Evolutionary conservation across 2,797 vertebrate species (phyloP).

Genomic region (Stomatorhinus walkeri): DNA sequence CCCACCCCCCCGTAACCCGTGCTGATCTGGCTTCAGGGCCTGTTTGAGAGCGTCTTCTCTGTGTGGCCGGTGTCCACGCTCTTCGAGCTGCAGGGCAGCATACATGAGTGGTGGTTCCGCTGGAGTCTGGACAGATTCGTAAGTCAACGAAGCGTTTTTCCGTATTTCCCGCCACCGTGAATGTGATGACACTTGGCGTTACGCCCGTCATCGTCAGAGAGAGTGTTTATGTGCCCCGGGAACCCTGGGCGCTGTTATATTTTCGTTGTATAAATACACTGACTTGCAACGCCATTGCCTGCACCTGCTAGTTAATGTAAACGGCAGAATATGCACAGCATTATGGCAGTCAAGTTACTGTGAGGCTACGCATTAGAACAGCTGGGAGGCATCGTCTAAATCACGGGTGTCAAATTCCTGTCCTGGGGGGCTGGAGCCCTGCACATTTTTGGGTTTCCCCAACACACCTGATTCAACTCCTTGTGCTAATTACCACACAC

Average conservation of each 20-base stretch:
- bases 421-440: background rate
- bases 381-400: background rate
- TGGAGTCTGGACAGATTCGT: conserved; percentile 96
- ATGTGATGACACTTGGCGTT: background rate
- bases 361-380: background rate
- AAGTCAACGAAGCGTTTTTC: conserved; percentile 50
- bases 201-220: background rate
- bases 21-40: conserved; percentile 57
- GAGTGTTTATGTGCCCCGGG: background rate
- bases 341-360: background rate
- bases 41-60: conserved; percentile 89
- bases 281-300: background rate
- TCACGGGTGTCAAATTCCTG: background rate
- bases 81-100: conserved; percentile 83
- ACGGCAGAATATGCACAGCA: background rate
- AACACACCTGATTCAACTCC: background rate
- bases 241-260: background rate
- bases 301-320: background rate
- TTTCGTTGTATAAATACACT: background rate
- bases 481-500: background rate
- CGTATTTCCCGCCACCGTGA: background rate
- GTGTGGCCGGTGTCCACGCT: conserved; percentile 88
- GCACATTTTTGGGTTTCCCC: background rate
- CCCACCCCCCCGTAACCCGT: background rate
- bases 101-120: conserved; percentile 98